These are phyloP conservation scores for Megaptera novaeangliae DNA, from an alignment of 2,113 vertebrate species.

Conservation along the genomic window DNA sequence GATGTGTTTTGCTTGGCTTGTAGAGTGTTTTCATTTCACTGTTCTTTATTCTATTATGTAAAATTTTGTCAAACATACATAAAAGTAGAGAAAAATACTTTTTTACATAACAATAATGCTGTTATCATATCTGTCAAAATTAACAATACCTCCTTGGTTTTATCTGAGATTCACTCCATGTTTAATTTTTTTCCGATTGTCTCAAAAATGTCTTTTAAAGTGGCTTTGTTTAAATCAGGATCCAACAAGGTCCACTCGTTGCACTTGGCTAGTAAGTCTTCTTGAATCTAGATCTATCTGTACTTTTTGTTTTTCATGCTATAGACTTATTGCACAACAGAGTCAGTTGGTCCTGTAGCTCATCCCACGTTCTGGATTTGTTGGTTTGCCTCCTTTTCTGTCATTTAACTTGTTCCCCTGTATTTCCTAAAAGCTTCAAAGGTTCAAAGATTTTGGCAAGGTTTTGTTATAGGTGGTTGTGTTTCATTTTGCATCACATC, in stretches of 20 bases:
- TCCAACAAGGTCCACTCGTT: not conserved
- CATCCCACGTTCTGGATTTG: not conserved
- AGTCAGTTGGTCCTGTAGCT: not conserved
- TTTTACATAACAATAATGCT: not conserved
- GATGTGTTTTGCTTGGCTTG: not conserved
- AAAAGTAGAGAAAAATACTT: not conserved
- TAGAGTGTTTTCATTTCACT: not conserved
- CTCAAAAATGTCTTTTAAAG: conserved; percentile 12
- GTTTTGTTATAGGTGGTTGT: not conserved
- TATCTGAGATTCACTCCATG: not conserved
- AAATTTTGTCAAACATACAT: not conserved
- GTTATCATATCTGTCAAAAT: not conserved
- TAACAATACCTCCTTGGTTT: not conserved
- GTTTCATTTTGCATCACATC: not conserved
- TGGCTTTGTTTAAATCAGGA: not conserved
- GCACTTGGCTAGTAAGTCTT: not conserved
- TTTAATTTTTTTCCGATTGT: not conserved
- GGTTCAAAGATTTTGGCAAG: not conserved
- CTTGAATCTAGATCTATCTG: not conserved
- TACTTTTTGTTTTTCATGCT: not conserved
- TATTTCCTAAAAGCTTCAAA: not conserved
- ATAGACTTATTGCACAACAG: not conserved
- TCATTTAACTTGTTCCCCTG: not conserved
- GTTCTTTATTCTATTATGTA: not conserved
- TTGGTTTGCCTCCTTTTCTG: not conserved